phyloP scores from a whole-genome alignment of 2,113 vertebrate species.

The Triplophysa tibetana region DNA sequence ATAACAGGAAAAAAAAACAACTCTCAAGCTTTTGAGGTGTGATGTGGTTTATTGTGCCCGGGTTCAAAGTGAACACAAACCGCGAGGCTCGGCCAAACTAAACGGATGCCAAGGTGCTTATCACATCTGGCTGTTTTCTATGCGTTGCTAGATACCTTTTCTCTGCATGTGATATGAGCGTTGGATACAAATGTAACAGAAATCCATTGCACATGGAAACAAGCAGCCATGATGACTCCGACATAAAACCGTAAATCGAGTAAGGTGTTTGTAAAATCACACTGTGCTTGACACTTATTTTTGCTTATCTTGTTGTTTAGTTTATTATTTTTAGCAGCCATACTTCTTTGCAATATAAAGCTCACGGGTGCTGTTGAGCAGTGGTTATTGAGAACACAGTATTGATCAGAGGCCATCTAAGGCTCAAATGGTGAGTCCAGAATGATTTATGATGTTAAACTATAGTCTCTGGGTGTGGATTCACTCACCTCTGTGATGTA shows the following conservation, averaged over 20 bases:
- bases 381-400: too few species aligned
- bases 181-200: conserved; percentile 35
- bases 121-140: conserved; percentile 52
- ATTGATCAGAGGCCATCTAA: too few species aligned
- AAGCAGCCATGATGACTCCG: conserved; percentile 21
- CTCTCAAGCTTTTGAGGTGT: conserved; percentile 48
- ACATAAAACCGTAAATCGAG: not conserved
- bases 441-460: conserved; percentile 17
- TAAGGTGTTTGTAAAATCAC: not conserved
- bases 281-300: not conserved
- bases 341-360: not conserved
- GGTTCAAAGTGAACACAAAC: conserved; percentile 36
- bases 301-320: not conserved
- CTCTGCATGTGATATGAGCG: conserved; percentile 11
- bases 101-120: conserved; percentile 52
- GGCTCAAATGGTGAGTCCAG: not conserved
- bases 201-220: conserved; percentile 35
- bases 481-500: not conserved
- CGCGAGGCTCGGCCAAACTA: not conserved
- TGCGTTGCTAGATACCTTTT: conserved; percentile 36
- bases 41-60: conserved; percentile 44
- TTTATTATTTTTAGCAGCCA: not conserved
- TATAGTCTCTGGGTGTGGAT: conserved; percentile 8
- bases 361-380: too few species aligned
- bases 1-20: conserved; percentile 12